These are phyloP conservation scores for Loripinus fragilis DNA, from an alignment of 2,888 invertebrate genomes.

Conservation along the genomic window DNA sequence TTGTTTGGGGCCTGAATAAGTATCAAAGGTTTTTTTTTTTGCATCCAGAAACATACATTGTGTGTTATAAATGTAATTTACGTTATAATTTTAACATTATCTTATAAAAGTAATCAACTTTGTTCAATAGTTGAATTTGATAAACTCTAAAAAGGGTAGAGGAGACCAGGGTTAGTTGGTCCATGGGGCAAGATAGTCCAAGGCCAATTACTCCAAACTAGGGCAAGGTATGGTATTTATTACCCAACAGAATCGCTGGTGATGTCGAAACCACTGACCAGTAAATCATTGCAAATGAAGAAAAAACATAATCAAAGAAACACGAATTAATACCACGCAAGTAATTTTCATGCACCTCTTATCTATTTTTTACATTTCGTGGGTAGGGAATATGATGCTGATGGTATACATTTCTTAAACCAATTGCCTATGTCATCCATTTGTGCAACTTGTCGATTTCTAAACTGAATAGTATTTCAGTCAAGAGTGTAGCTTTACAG, in stretches of 20 bases:
- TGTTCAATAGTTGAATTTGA: too few species aligned
- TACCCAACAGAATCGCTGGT: not conserved
- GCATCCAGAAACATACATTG: too few species aligned
- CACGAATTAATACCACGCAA: not conserved
- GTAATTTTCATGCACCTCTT: slow-evolving; percentile 11
- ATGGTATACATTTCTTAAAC: slow-evolving; percentile 7
- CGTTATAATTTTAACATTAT: too few species aligned
- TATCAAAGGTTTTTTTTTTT: too few species aligned
- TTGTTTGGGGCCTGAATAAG: too few species aligned
- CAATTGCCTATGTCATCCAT: not conserved
- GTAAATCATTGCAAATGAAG: not conserved
- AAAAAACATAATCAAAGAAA: not conserved
- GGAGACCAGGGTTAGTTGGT: too few species aligned
- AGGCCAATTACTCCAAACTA: slow-evolving; percentile 11
- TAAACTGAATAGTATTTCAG: not conserved
- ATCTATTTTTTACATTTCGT: slow-evolving; percentile 7
- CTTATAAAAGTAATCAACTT: too few species aligned
- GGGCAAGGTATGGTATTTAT: not conserved
- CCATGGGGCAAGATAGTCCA: not conserved
- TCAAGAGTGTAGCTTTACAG: slow-evolving; percentile 3
- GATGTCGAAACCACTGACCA: not conserved
- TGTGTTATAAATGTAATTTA: too few species aligned
- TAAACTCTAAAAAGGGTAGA: too few species aligned
- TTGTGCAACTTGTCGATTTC: not conserved
- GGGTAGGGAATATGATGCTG: not conserved